Evolutionary conservation across 2,797 vertebrate species (phyloP), one percentile per base, ranked within the genome.

Genomic region (Leucoraja ocellata): DNA sequence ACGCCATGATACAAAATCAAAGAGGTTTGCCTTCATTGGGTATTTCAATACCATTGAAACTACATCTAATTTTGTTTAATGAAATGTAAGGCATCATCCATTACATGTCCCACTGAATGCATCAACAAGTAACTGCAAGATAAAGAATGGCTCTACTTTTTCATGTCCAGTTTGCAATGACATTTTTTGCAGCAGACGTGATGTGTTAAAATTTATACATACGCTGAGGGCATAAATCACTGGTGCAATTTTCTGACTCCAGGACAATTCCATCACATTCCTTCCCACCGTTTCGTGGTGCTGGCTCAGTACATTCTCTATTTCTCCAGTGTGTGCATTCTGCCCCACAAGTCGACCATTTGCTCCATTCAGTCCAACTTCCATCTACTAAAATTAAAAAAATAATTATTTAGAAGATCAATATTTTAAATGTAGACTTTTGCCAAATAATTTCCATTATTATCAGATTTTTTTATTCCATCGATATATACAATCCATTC

Each of bases 241-340:
- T 99, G 95, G 98, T 99, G 93, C 99, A 99, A 96, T 99, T 99
- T 93, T 97, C 97, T 79, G 98, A 98, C 96, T 99, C 98, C 94
- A 98, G 96, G 95, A 98, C 98, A 0, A 97, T 94, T 0, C 98
- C 99, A 0, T 95, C 97, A 95, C 99, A 99, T 9, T 98, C 97
- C 94, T 96, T 98, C 88, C 99, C 99, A 77, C 98, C 98, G 0
- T 98, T 99, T 94, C 98, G 98, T 0, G 99, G 99, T 0, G 96
- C 96, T 0, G 99, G 99, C 94, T 99, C 98, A 0, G 98, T 97
- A 95, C 99, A 99, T 94, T 99, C 98, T 0, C 99, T 97, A 95
- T 97, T 99, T 93, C 98, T 96, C 98, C 98, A 99, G 96, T 98
- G 98, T 0, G 97, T 98, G 94, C 99, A 99, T 95, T 99, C 99